phyloP scores from a whole-genome alignment of 1,140 invertebrate genomes.

The Drosophila lacertosa region DNA sequence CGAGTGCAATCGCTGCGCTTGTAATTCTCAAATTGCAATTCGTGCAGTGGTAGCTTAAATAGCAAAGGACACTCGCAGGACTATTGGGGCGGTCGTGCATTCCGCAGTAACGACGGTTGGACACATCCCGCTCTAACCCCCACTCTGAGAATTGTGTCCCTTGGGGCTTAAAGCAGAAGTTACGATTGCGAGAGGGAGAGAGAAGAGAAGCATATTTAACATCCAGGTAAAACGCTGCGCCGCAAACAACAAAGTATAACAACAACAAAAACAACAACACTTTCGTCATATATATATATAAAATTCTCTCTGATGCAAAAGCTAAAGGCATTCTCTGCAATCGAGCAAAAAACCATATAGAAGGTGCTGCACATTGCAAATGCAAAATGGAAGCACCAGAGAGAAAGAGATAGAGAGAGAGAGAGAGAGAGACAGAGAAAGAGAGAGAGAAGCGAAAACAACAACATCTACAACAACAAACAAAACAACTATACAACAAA shows the following conservation, averaged over 20 bases:
- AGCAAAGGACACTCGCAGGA: not conserved
- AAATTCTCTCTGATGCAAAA: constrained; percentile 70
- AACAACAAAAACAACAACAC: constrained; percentile 43
- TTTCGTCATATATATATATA: too few relatives aligned
- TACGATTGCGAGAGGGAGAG: constrained; percentile 41
- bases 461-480: constrained; percentile 17
- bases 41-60: constrained; percentile 40
- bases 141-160: constrained; percentile 76
- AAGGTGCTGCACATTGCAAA: too few relatives aligned
- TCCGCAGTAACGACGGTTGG: constrained; percentile 77
- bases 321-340: constrained; percentile 26
- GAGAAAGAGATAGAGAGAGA: too few relatives aligned
- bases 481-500: not conserved
- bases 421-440: too few relatives aligned
- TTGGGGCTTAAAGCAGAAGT: constrained; percentile 55
- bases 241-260: not conserved
- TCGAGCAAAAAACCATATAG: too few relatives aligned
- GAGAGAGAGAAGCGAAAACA: constrained; percentile 34
- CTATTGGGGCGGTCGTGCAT: constrained; percentile 73
- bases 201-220: constrained; percentile 30
- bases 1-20: constrained; percentile 44
- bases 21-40: constrained; percentile 69
- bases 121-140: constrained; percentile 73
- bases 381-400: too few relatives aligned
- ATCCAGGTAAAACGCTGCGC: too few relatives aligned